Evolutionary conservation across 2,113 vertebrate genomes (phyloP).

Genomic region (Barnardius zonarius): DNA sequence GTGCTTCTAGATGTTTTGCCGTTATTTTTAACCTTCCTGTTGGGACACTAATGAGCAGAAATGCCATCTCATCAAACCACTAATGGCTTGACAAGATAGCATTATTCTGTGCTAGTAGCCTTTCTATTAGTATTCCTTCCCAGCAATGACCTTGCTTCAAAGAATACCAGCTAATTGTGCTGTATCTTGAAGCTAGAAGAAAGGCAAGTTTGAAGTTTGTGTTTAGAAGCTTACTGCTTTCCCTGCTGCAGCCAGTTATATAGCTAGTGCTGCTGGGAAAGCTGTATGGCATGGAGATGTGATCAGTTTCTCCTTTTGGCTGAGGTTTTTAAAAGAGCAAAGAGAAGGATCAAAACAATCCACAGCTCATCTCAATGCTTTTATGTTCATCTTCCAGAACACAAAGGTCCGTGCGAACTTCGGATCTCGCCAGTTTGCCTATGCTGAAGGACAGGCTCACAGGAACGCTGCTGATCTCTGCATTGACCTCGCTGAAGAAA

Average conservation of each 20-base stretch:
- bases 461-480: slow-evolving; percentile 94
- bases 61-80: background rate
- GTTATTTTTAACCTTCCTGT: background rate
- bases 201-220: background rate
- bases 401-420: slow-evolving; percentile 97
- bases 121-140: background rate
- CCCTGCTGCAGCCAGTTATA: background rate
- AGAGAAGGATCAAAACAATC: background rate
- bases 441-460: slow-evolving; percentile 94
- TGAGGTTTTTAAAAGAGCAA: background rate
- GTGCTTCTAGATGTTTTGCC: background rate
- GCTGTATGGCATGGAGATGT: background rate
- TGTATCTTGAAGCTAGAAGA: background rate
- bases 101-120: background rate
- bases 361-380: background rate
- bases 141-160: background rate
- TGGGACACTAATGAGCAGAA: background rate
- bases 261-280: background rate
- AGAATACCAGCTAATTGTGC: background rate
- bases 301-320: background rate
- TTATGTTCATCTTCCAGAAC: slow-evolving; percentile 75
- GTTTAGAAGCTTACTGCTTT: background rate
- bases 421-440: slow-evolving; percentile 89
- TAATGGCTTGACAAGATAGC: background rate
- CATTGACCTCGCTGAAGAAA: slow-evolving; percentile 94